Evolutionary conservation across 2,113 vertebrate species (phyloP).

Genomic region (Nematolebias whitei): DNA sequence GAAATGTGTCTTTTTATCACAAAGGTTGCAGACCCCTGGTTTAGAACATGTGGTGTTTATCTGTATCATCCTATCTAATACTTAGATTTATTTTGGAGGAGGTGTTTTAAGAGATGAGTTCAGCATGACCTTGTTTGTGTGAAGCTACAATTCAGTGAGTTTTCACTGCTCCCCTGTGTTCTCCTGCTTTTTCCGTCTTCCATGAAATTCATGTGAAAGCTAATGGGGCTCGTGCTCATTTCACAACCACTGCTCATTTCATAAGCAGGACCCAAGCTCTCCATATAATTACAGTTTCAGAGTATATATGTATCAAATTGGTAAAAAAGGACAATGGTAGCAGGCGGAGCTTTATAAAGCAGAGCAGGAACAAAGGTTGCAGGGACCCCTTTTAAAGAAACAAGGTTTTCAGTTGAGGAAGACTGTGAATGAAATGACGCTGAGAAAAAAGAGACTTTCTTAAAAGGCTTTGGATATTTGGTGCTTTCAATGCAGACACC

Average conservation of each 20-base stretch:
- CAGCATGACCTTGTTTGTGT: conserved; percentile 9
- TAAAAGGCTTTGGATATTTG: conserved; percentile 10
- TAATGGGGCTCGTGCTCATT: conserved; percentile 1
- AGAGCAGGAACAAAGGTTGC: conserved; percentile 11
- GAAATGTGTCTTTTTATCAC: too few species aligned
- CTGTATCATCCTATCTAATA: neutral
- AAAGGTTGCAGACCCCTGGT: too few species aligned
- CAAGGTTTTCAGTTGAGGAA: conserved; percentile 1
- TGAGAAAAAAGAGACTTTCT: conserved; percentile 5
- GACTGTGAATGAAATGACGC: conserved; percentile 33
- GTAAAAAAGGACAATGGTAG: conserved; percentile 11
- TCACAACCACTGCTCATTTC: neutral
- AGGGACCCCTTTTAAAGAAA: conserved; percentile 6
- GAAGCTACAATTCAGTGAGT: conserved; percentile 14
- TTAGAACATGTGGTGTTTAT: neutral
- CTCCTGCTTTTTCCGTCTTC: neutral
- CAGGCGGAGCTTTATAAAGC: conserved; percentile 2
- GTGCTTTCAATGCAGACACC: conserved; percentile 10
- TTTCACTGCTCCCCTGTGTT: conserved; percentile 7
- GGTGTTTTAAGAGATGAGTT: neutral
- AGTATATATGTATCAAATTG: conserved; percentile 10
- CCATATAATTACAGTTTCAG: conserved; percentile 25
- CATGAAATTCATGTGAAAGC: neutral
- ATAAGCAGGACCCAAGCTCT: conserved; percentile 4
- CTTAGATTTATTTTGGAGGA: conserved; percentile 6